phyloP scores from a whole-genome alignment of 2,888 invertebrate genomes.

The Selenia dentaria region DNA sequence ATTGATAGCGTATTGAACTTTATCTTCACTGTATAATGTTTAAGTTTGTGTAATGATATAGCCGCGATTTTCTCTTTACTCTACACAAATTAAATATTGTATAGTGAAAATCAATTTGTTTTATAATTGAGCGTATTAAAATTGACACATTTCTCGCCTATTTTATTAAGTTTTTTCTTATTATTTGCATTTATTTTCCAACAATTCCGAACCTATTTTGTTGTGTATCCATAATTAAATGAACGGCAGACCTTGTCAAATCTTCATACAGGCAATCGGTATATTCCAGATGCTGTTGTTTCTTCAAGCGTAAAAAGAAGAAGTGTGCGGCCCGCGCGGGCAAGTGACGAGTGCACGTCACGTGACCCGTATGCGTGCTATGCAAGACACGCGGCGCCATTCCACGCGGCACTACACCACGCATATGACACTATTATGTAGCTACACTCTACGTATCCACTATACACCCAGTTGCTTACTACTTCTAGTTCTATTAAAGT shows the following conservation, averaged over 20 bases:
- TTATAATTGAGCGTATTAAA: too few species aligned
- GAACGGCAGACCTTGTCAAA: constrained; percentile 77
- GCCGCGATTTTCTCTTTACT: too few species aligned
- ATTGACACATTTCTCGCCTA: too few species aligned
- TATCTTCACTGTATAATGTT: too few species aligned
- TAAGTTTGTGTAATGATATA: too few species aligned
- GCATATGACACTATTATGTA: constrained; percentile 2
- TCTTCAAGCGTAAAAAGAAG: constrained; percentile 99
- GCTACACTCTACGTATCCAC: background rate
- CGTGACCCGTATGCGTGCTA: constrained; percentile 23
- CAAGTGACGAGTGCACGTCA: constrained; percentile 90
- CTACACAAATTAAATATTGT: too few species aligned
- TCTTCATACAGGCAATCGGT: constrained; percentile 83
- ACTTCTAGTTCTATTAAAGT: background rate
- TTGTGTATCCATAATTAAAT: constrained; percentile 47
- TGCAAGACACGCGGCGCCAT: constrained; percentile 4
- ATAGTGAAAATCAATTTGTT: too few species aligned
- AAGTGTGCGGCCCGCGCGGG: constrained; percentile 93
- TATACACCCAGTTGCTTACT: constrained; percentile 18
- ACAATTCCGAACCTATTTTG: background rate
- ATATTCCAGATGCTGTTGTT: constrained; percentile 97
- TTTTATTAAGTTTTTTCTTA: constrained; percentile 8
- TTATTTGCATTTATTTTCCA: constrained; percentile 5
- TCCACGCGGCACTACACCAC: constrained; percentile 8
- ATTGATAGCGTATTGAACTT: too few species aligned